phyloP scores from a whole-genome alignment of 2,113 vertebrate species.

The Ellobius talpinus region DNA sequence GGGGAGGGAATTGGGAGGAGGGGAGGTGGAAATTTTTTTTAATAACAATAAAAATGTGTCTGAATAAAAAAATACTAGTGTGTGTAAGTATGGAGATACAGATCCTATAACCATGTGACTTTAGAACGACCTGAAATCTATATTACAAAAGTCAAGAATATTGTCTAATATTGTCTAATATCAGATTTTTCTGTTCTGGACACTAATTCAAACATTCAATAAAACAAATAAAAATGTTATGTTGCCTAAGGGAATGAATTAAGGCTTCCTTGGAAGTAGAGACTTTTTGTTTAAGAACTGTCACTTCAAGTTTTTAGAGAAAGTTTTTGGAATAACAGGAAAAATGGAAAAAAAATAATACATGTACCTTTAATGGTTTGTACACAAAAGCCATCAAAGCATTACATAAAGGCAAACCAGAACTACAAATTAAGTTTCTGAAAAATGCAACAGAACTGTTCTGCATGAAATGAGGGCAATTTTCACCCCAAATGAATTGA shows the following conservation, averaged over 20 bases:
- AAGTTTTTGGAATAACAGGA: constrained; percentile 54
- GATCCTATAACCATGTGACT: neutral
- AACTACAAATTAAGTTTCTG: constrained; percentile 66
- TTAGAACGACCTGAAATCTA: neutral
- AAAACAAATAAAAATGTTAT: constrained; percentile 15
- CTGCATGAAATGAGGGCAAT: constrained; percentile 51
- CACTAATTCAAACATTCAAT: neutral
- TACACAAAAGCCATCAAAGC: constrained; percentile 75
- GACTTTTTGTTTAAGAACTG: constrained; percentile 57
- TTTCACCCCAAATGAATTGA: constrained; percentile 58
- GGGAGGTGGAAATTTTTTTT: too few species aligned
- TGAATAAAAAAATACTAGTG: too few species aligned
- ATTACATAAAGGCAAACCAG: constrained; percentile 59
- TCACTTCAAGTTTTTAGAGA: constrained; percentile 61
- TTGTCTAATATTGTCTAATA: constrained; percentile 48
- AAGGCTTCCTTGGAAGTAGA: constrained; percentile 35
- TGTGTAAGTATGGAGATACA: neutral
- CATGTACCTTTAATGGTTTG: constrained; percentile 63
- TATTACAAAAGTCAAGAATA: neutral
- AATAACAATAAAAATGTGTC: too few species aligned
- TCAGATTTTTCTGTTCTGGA: constrained; percentile 5
- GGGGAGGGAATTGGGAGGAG: too few species aligned
- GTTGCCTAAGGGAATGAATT: constrained; percentile 42
- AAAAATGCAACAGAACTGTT: constrained; percentile 49
- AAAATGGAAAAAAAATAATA: constrained; percentile 63